Evolutionary conservation across 2,888 invertebrate genomes (phyloP).

Genomic region (Tipula confusa): DNA sequence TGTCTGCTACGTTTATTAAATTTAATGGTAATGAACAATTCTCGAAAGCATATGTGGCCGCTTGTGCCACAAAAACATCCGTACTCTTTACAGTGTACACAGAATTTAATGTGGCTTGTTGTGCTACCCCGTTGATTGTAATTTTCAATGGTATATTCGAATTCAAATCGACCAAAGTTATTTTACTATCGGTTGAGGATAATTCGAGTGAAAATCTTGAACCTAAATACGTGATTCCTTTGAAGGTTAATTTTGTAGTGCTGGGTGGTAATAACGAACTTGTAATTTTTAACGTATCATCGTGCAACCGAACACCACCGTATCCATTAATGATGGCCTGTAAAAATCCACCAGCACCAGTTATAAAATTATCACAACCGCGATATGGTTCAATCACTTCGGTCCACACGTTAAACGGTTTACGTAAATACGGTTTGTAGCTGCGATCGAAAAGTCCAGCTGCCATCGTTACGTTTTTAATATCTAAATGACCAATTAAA

Average conservation of each 20-base stretch:
- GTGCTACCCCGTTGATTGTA: background rate
- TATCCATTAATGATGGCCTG: constrained; percentile 57
- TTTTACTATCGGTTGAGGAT: background rate
- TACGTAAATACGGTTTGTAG: constrained; percentile 54
- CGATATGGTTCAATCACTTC: constrained; percentile 53
- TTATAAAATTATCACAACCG: constrained; percentile 58
- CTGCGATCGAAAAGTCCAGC: constrained; percentile 53
- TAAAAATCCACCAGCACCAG: constrained; percentile 59
- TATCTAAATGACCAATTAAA: constrained; percentile 53
- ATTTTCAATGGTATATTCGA: background rate
- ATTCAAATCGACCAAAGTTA: background rate
- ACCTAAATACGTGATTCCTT: constrained; percentile 41
- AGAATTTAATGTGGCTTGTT: background rate
- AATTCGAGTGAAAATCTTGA: constrained; percentile 38
- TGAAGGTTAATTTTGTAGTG: constrained; percentile 43
- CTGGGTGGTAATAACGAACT: constrained; percentile 51
- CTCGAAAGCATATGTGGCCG: background rate
- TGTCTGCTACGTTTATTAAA: background rate
- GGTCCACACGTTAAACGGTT: constrained; percentile 62
- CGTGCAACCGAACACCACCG: constrained; percentile 54
- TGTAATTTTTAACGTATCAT: constrained; percentile 51
- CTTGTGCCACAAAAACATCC: background rate
- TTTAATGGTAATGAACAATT: background rate
- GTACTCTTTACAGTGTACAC: background rate
- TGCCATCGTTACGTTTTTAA: constrained; percentile 49